Base-by-base conservation (phyloP, 1,140 invertebrate species). In the Aphaenogaster ashmeadi region DNA sequence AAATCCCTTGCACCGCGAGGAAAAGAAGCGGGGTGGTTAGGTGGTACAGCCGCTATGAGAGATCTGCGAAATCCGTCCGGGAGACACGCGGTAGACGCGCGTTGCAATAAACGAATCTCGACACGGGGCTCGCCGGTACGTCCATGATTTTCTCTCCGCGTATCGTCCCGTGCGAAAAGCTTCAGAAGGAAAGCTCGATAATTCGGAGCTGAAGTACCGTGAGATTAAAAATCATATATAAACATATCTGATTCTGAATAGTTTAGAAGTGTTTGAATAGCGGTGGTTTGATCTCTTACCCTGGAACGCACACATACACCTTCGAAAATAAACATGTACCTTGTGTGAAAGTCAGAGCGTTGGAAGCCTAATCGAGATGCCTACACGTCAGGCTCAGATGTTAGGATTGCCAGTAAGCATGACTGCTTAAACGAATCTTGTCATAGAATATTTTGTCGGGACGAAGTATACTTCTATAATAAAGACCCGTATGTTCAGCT, bases 351-450 rank as follows among this genome's bases (percentile, higher is more conserved):
- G 27, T 64, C 27, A 47, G 6, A 64, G 15, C 38, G n/a, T 8
- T 44, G 36, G 21, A 44, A 33, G 38, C 38, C 58, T 36, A 47
- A 78, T 78, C 75, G 58, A 78, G 41, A 78, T 64, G 38, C 38
- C 21, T 78, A 18, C 15, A 62, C 56, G 27, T 44, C 38, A 33
- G 38, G 6, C 64, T 36, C 38, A 41, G n/a, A 77, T 15, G 69
- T 72, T 50, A 44, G 13, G n/a, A 60, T 77, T 13, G 21, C 21
- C 5, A 21, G 38, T 27, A n/a, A 66, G 62, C 62, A 3, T n/a
- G 64, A 66, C n/a, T n/a, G 18, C 54, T 21, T 62, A 44, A 44
- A 5, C 38, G 52, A 33, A 75, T 60, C 54, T 60, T 27, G 33
- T 27, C 54, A 41, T 3, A n/a, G 11, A 27, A 56, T 27, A 58